Conservation (phyloP, 2,797 vertebrate genomes). For the Mallotus villosus region DNA sequence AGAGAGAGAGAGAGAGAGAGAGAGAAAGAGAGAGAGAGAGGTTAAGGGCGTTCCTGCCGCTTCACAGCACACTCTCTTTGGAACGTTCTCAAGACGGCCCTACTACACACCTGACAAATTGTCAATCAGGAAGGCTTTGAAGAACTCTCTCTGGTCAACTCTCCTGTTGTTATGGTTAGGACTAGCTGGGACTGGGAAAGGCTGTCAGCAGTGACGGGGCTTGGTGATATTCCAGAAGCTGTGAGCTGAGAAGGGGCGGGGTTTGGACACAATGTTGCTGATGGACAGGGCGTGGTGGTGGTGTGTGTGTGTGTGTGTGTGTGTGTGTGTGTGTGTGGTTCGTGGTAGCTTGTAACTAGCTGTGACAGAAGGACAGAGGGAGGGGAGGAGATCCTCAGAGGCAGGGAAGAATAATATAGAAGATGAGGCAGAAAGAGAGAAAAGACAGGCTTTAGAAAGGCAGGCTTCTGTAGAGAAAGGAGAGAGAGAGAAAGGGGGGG, state of each 20-base stretch:
- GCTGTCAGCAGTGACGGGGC: constrained; percentile 40
- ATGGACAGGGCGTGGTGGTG: too few relatives aligned
- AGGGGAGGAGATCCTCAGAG: too few relatives aligned
- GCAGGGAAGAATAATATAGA: too few relatives aligned
- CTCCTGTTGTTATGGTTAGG: constrained; percentile 56
- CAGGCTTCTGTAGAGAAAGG: neutral
- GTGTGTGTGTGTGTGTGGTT: too few relatives aligned
- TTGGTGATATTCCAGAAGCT: constrained; percentile 52
- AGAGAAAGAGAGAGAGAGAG: constrained; percentile 14
- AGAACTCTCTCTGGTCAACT: constrained; percentile 5
- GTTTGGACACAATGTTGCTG: constrained; percentile 10
- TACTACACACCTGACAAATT: constrained; percentile 37
- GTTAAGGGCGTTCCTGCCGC: constrained; percentile 7
- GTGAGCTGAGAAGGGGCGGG: constrained; percentile 34
- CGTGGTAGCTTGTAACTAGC: too few relatives aligned
- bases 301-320: too few relatives aligned
- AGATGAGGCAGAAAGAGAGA: too few relatives aligned
- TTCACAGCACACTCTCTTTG: constrained; percentile 23
- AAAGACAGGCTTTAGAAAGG: too few relatives aligned
- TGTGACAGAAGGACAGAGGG: neutral
- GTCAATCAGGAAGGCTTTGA: constrained; percentile 54
- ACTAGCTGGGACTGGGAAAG: constrained; percentile 54
- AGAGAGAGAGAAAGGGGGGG: neutral
- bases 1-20: neutral
- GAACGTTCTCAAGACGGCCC: constrained; percentile 34